These are phyloP conservation scores for Thalpophila matura DNA, from an alignment of 2,888 invertebrate species.

Conservation along the genomic window DNA sequence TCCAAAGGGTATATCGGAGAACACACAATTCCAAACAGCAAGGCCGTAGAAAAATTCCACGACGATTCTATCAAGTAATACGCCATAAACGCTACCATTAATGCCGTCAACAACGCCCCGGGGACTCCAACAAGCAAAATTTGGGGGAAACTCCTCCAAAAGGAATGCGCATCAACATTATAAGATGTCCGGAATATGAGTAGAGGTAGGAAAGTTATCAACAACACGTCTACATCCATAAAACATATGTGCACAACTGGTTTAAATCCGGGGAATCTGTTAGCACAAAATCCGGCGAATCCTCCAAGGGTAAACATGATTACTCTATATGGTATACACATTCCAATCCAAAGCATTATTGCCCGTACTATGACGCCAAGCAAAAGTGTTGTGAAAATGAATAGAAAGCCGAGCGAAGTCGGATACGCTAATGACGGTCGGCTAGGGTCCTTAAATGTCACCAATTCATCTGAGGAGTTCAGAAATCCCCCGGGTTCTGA, in stretches of 20 bases:
- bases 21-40: constrained; percentile 82
- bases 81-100: constrained; percentile 81
- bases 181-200: constrained; percentile 84
- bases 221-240: constrained; percentile 76
- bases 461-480: constrained; percentile 19
- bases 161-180: constrained; percentile 82
- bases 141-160: constrained; percentile 83
- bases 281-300: constrained; percentile 79
- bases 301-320: constrained; percentile 84
- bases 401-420: constrained; percentile 74
- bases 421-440: constrained; percentile 78
- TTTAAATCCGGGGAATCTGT: constrained; percentile 74
- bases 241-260: constrained; percentile 81
- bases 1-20: constrained; percentile 85
- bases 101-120: constrained; percentile 78
- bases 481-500: background rate
- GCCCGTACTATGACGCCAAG: constrained; percentile 80
- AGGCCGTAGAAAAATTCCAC: constrained; percentile 79
- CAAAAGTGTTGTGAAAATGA: constrained; percentile 77
- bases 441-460: constrained; percentile 63
- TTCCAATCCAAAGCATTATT: constrained; percentile 77
- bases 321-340: constrained; percentile 80
- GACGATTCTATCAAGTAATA: constrained; percentile 79
- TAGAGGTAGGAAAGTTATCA: constrained; percentile 78
- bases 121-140: constrained; percentile 81